Evolutionary conservation across 2,888 invertebrate genomes (phyloP), one percentile per base, ranked within the genome.

Genomic region (Prionchulus punctatus): DNA sequence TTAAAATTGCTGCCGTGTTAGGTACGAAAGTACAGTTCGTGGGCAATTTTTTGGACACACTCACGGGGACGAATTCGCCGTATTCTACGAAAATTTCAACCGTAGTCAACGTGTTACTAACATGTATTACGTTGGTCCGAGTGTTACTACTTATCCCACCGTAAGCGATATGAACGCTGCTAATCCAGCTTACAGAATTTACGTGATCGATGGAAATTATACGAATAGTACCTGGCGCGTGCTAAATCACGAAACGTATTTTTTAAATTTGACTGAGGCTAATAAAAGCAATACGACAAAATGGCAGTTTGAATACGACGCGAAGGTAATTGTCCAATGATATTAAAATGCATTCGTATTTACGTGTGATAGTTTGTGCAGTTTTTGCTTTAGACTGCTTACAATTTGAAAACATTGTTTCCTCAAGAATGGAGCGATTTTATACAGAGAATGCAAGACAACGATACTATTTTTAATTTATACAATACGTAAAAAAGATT

Each of bases 211-310:
- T 69, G 92, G 91, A 86, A 89, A 73, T 36, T 60, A 61, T 43
- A 30, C 45, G 30, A 67, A 59, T 58, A 63, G 57, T 53, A 61
- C 25, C 55, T 64, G 3, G 65, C 78, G 84, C 72, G 89, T 94
- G 25, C 81, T 91, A 23, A 92, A 94, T 73, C 91, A 90, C 69
- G 90, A 91, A 72, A 88, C 86, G 1, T 92, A 90, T 87, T 85
- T 87, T 50, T 86, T 92, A 84, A 90, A 94, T 72, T 74, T 94
- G 57, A 85, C 88, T 63, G 86, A 88, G 72, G 91, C 92, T 0
- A 94, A 94, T 73, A 63, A 65, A 3, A 59, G 65, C 23, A 62
- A 66, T 27, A 62, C 65, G 2, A 62, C 61, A n/a, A 59, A 85
- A 1, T 84, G 86, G 64, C 90, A 89, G 88, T 84, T 85, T 71